Evolutionary conservation across 1,140 invertebrate species (phyloP), one percentile per base, ranked within the genome.

Genomic region (Yoshiicerus persimilis): DNA sequence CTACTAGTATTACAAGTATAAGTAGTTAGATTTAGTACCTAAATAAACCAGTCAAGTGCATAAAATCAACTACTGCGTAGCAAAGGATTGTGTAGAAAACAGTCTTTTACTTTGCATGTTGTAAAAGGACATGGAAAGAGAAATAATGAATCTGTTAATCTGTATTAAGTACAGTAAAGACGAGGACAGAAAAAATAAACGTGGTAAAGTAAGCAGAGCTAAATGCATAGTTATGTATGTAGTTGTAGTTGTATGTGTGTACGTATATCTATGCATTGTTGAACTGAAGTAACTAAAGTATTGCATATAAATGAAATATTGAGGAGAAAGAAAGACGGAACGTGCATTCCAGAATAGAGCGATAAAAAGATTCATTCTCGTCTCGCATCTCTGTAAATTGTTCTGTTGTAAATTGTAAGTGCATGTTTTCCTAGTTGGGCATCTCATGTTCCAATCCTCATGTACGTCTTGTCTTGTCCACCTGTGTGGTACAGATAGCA

Each of bases 281-380:
- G 47, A 56, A 56, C 47, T 56, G 47, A 56, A 56, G 47, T n/a
- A 70, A 70, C 20, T 25, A n/a, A 70, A 30, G 13, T 83, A 36
- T 30, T 36, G 77, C 13, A 84, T 8, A 8, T 8, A 84, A 56
- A 84, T 84, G 80, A 84, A 47, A 84, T 84, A 41, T 25, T 77
- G 70, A 77, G 70, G 23, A 77, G 70, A 77, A 77, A 77, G 70
- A 77, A 77, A 27, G 41, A 84, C 23, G 66, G 25, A 80, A 34
- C 36, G 36, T 84, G 80, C 80, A 84, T 84, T 84, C 80, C 80
- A 84, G 80, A 84, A 84, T 84, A 84, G 80, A 84, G 80, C 80
- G 80, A 84, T 84, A 84, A 84, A 84, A 84, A 84, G 80, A 56
- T 47, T 77, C 38, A 84, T 84, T 84, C 80, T 84, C 34, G 41